Conservation (phyloP, 1,140 invertebrate genomes). For the Tetragnatha versicolor region DNA sequence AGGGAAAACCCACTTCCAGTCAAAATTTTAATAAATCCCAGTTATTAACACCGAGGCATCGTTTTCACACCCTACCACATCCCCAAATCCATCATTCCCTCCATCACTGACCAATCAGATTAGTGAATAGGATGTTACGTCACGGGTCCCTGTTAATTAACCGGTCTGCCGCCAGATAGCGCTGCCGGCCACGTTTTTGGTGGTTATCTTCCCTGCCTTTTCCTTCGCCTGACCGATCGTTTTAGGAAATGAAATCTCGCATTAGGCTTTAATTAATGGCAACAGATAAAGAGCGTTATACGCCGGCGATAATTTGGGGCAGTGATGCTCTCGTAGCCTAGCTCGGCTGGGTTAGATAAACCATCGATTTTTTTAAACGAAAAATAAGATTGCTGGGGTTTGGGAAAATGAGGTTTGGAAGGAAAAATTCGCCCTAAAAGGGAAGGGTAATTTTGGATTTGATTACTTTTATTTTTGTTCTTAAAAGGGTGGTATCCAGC, state of each 20-base stretch:
- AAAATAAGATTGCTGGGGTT: background rate
- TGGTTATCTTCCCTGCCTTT: slow-evolving; percentile 49
- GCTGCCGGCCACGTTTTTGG: slow-evolving; percentile 18
- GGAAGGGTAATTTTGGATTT: no score
- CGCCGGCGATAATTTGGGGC: slow-evolving; percentile 37
- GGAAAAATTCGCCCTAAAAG: background rate
- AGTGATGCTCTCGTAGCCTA: background rate
- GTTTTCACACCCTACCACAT: no score
- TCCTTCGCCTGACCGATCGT: slow-evolving; percentile 52
- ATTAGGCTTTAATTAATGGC: slow-evolving; percentile 55
- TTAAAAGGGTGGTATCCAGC: no score
- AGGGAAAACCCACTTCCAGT: no score
- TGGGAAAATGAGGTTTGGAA: slow-evolving; percentile 7
- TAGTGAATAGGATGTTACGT: slow-evolving; percentile 26
- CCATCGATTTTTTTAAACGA: slow-evolving; percentile 12
- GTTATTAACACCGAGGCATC: no score
- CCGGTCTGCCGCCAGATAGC: slow-evolving; percentile 36
- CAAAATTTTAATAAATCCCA: no score
- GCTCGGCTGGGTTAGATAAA: slow-evolving; percentile 18
- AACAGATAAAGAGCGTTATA: slow-evolving; percentile 46
- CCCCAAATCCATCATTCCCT: slow-evolving; percentile 31
- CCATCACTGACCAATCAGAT: slow-evolving; percentile 47
- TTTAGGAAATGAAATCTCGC: slow-evolving; percentile 55
- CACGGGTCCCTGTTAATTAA: slow-evolving; percentile 48
- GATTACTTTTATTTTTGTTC: no score